Evolutionary conservation across 2,797 vertebrate genomes (phyloP), one percentile per base, ranked within the genome.

Genomic region (Poeciliopsis paucimaculata): DNA sequence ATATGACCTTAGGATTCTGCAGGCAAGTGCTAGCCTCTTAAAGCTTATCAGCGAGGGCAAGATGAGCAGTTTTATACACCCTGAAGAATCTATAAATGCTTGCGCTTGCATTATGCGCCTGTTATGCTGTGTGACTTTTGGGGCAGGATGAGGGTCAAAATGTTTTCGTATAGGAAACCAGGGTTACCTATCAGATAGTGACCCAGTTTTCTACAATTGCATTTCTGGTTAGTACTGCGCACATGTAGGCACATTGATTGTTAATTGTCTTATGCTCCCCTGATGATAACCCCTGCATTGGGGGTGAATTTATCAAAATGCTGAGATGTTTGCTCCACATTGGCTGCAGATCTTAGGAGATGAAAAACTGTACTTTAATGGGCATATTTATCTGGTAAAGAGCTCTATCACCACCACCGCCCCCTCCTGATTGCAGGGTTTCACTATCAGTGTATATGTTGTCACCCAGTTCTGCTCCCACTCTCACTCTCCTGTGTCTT

Each of bases 21-120:
- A 88, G 89, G 82, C 88, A 82, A 81, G 75, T 80, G 64, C 82
- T 86, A 16, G 85, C 53, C 75, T 84, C 82, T 81, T 85, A 80
- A 78, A 39, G 78, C 77, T 87, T 92, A 91, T 90, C 86, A 83
- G 84, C 15, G 78, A 87, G 79, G 84, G 90, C 87, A 84, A 84
- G 71, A 84, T 73, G 75, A 89, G 75, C 82, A 75, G 85, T 76
- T 88, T 81, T 28, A 78, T 72, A 45, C 80, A 87, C 90, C 77
- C 84, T 0, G 71, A 90, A 88, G 88, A 91, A 91, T 91, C 84
- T 85, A 87, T 84, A 90, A 71, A 90, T 82, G 88, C 84, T 79
- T 83, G 71, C 89, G 89, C 89, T 88, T 93, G 89, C 84, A 90
- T 84, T 92, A 85, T 79, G 77, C 47, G 72, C 78, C 72, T 82